Base-by-base conservation (phyloP, 2,888 invertebrate genomes). In the Kuschelorhynchus macadamiae region DNA sequence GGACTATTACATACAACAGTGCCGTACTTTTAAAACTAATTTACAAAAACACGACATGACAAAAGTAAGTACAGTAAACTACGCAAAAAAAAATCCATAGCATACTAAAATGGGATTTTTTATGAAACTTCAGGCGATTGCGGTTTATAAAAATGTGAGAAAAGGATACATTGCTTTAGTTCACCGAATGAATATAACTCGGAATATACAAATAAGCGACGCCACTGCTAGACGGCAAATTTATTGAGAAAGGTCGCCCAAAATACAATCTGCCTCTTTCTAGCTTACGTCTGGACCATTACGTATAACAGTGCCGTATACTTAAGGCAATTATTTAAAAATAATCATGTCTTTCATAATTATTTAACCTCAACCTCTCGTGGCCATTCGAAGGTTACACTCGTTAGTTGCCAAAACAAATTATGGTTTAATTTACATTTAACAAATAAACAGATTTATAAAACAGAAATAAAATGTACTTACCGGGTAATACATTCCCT, bases 401-500 rank as follows among this genome's bases (percentile, higher is more conserved):
- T 50, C 17, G 49, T 25, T 50, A 20, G 46, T 30, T 64, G 41
- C 59, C 66, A 53, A 64, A 56, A 57, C 50, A 50, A 57, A 41
- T 46, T 32, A 36, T 2, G 7, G 18, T 52, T 47, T 46, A 44
- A 32, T 42, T 46, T 57, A 44, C 39, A 49, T 49, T 47, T 39
- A n/a, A 41, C 25, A 11, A 16, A 32, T 32, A 25, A 8, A n/a
- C 32, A 9, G 4, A 8, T 21, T 18, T 41, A 41, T n/a, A n/a
- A n/a, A n/a, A n/a, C n/a, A n/a, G n/a, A 21, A 17, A 42, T 32
- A 20, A 32, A n/a, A 12, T n/a, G 11, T 44, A 92, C 94, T 94
- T 89, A 95, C 94, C 91, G 94, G 95, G 90, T 95, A 95, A 88
- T 94, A 95, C 91, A 95, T 94, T 91, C 95, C 95, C 92, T 94